Conservation (phyloP, 2,888 invertebrate genomes). For the Orthosia incerta region DNA sequence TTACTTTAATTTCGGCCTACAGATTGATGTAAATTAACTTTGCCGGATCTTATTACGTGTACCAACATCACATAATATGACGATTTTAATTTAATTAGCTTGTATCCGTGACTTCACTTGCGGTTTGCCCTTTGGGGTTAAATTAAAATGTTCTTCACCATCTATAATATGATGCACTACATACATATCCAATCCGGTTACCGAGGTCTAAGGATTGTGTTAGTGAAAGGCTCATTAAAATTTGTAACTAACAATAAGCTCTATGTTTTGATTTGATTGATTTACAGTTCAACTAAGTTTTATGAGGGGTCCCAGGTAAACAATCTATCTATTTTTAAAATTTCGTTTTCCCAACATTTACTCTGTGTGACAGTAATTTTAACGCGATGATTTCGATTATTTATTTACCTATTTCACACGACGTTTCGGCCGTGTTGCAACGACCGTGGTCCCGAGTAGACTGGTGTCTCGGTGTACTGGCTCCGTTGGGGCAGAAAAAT, state of each 20-base stretch:
- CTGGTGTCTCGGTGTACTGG: too few species aligned
- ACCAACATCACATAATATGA: slow-evolving; percentile 27
- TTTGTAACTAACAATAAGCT: slow-evolving; percentile 44
- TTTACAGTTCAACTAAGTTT: slow-evolving; percentile 24
- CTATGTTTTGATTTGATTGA: slow-evolving; percentile 19
- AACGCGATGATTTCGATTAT: too few species aligned
- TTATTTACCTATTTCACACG: too few species aligned
- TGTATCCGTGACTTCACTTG: slow-evolving; percentile 31
- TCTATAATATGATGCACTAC: slow-evolving; percentile 53
- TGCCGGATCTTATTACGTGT: slow-evolving; percentile 50
- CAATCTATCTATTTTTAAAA: neutral
- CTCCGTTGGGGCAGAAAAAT: too few species aligned
- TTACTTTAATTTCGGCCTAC: slow-evolving; percentile 58
- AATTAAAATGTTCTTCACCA: slow-evolving; percentile 54
- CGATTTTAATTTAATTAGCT: slow-evolving; percentile 55
- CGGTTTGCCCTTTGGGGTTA: slow-evolving; percentile 53
- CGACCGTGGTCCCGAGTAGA: too few species aligned
- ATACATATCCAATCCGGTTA: slow-evolving; percentile 57
- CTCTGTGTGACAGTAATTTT: neutral
- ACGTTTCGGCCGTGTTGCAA: too few species aligned
- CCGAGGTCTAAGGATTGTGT: slow-evolving; percentile 56
- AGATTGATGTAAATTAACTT: slow-evolving; percentile 54
- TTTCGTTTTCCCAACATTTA: neutral
- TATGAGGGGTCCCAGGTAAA: slow-evolving; percentile 5
- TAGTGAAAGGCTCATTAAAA: slow-evolving; percentile 64